phyloP scores from a whole-genome alignment of 2,113 vertebrate genomes.

The Uropsilus gracilis region DNA sequence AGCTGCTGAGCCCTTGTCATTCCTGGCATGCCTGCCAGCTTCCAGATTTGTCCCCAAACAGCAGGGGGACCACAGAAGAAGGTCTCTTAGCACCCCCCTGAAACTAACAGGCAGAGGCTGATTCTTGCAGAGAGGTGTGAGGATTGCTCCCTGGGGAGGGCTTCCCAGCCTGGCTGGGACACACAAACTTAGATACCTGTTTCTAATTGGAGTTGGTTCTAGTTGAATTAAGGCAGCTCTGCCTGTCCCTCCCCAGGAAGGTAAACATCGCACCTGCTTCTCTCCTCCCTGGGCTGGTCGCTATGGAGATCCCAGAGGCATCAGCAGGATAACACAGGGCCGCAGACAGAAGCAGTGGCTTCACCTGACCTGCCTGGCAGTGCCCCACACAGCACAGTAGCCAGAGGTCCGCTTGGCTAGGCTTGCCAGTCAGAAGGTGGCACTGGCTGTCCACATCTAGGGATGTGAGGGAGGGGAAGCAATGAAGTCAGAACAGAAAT shows the following conservation, averaged over 20 bases:
- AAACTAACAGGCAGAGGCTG: background rate
- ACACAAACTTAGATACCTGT: background rate
- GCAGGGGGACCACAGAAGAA: background rate
- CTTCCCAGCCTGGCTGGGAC: background rate
- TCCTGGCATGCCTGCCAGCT: background rate
- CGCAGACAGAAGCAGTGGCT: background rate
- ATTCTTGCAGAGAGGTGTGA: background rate
- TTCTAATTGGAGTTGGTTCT: background rate
- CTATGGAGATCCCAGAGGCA: background rate
- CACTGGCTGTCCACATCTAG: no score
- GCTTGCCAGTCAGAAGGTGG: background rate
- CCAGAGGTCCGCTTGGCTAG: background rate
- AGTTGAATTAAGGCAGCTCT: background rate
- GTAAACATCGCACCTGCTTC: background rate
- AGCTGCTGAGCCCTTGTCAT: background rate
- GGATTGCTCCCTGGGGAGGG: background rate
- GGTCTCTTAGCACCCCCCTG: background rate
- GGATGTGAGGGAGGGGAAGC: background rate
- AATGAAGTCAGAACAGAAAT: background rate
- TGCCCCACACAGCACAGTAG: background rate
- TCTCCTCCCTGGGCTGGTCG: background rate
- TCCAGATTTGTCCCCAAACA: conserved; percentile 43
- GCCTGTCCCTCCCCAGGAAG: background rate
- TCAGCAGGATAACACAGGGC: background rate
- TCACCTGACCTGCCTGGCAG: background rate